Base-by-base conservation (phyloP, 1,140 invertebrate species). In the Chlorops oryzae region DNA sequence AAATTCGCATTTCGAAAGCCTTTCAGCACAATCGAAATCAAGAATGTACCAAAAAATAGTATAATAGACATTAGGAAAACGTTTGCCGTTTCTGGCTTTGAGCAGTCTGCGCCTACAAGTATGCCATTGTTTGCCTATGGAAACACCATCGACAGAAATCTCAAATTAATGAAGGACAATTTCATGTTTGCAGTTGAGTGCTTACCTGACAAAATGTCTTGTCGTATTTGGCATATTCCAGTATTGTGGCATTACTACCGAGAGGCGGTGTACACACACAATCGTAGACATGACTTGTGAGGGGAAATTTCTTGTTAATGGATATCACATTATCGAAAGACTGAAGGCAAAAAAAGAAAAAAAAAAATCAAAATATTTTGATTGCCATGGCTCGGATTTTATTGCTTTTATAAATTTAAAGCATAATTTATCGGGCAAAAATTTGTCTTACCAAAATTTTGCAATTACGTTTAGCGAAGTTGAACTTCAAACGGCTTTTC, bases 51-150 rank as follows among this genome's bases (percentile, higher is more conserved):
- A 55, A 92, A 67, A 73, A 98, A 98, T 52, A 98, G 79, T 40
- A 98, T 81, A 59, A 95, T 81, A 50, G 94, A 98, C 85, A 99
- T 92, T 47, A 98, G 83, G 76, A 95, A 98, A 54, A 98, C 90
- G 75, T 99, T 92, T 50, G 94, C 88, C 62, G 88, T 87, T 50
- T 81, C 77, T 60, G 85, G 85, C 18, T 72, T 79, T 43, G 74
- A 74, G 65, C 92, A 96, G 40, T 84, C 85, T 7, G 73, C 72
- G 18, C 89, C 90, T 15, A 79, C 59, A 52, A 92, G 68, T 7
- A 82, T 88, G 34, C 92, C 92, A 72, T 90, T 90, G 54, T 80
- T 80, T 34, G 71, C 58, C 88, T 90, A 73, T n/a, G n/a, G 53
- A 77, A 62, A 54, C 65, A 59, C 58, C 60, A 59, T 13, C 13